Percentiles rank a stretch among this genome's conserved stretches.
phyloP scores from a whole-genome alignment of 2,797 vertebrate species.

The Premnoplex brunnescens region DNA sequence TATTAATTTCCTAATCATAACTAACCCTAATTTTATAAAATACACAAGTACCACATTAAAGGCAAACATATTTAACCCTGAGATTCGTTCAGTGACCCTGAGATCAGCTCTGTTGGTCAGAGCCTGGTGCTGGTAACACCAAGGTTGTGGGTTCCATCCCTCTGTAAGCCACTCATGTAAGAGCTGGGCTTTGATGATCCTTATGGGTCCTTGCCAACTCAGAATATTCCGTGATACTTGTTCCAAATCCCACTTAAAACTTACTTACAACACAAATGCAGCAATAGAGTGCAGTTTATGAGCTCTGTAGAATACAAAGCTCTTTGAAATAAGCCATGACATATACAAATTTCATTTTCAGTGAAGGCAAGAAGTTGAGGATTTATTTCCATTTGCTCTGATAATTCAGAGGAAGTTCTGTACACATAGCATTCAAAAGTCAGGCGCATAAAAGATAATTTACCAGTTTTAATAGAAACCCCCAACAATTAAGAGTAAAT shows the following conservation, averaged over 20 bases:
- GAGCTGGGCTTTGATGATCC: not conserved
- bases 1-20: not conserved
- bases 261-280: constrained; percentile 1
- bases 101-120: not conserved
- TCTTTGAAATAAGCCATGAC: not conserved
- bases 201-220: not conserved
- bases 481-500: not conserved
- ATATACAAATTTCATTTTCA: constrained; percentile 11
- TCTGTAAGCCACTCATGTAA: not conserved
- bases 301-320: not conserved
- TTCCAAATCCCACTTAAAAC: not conserved
- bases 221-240: not conserved
- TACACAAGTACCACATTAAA: not conserved
- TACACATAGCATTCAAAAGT: not conserved
- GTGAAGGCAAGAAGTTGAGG: not conserved
- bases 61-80: not conserved
- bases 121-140: not conserved
- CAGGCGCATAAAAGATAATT: not conserved
- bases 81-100: not conserved
- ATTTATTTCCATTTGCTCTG: not conserved
- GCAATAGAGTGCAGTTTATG: not conserved
- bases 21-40: not conserved
- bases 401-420: not conserved
- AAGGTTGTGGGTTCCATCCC: not conserved
- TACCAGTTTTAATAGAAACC: not conserved